Evolutionary conservation across 2,113 vertebrate genomes (phyloP), one percentile per base, ranked within the genome.

Genomic region (Hipposideros armiger): DNA sequence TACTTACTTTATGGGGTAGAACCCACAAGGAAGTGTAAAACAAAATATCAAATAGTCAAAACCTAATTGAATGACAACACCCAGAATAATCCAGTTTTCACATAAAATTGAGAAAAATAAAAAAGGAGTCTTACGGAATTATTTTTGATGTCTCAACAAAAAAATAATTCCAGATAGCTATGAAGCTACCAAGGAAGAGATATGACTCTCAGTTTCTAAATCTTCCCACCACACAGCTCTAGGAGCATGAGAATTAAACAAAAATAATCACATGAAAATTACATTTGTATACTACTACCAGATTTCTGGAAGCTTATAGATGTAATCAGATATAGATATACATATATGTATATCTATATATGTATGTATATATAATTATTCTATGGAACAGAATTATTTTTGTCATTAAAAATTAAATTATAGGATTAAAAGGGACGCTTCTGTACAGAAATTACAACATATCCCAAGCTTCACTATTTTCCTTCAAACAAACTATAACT

Each of bases 41-140:
- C 74, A 64, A 82, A 22, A 91, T 86, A 89, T 70, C 47, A 87
- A 85, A 69, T 17, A 67, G 14, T 28, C 5, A 67, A 88, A 96
- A 54, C 5, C 7, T 72, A 40, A 87, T 64, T 58, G 13, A 7
- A 87, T 87, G 9, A 42, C 69, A 85, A 90, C 10, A 90, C n/a
- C 30, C 32, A 87, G 5, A 76, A 60, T 62, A 85, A 72, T 19
- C 16, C 13, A 66, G 13, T 95, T 90, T 94, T 76, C 14, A 50
- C 5, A 45, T 67, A 36, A 90, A 80, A 7, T 85, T 90, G 14
- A n/a, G 15, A 64, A 94, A 76, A 87, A 76, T 4, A 70, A 87
- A 88, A 82, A 82, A 52, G 42, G 5, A 82, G 70, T 72, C 40
- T 7, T 70, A 69, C 88, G 20, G 45, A 89, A 74, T 86, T 54